A percentile compares a stretch with the other conserved stretches of the same genome.
Conservation (phyloP, 2,113 vertebrate genomes). For the Zeus faber region DNA sequence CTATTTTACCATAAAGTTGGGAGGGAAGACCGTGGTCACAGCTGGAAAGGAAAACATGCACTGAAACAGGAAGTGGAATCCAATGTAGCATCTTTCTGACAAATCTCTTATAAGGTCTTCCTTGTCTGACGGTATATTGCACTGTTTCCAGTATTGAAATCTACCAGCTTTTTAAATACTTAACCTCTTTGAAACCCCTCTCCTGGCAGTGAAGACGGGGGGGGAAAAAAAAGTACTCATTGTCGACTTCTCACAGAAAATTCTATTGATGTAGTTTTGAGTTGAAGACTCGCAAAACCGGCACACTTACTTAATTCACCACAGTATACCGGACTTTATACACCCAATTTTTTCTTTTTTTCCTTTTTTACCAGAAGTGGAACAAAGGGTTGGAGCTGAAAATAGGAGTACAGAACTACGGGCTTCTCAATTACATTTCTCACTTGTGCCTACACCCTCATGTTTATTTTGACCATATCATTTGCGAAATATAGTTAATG, state of each 20-base stretch:
- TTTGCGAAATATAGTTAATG: slow-evolving; percentile 32
- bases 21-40: slow-evolving; percentile 49
- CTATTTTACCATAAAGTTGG: slow-evolving; percentile 26
- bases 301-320: too few relatives aligned
- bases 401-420: slow-evolving; percentile 6
- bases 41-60: slow-evolving; percentile 53
- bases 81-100: slow-evolving; percentile 68
- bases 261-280: too few relatives aligned
- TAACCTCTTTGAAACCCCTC: too few relatives aligned
- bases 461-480: slow-evolving; percentile 41
- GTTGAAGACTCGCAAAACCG: too few relatives aligned
- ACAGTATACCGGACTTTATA: too few relatives aligned
- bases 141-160: slow-evolving; percentile 83
- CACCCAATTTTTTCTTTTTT: too few relatives aligned
- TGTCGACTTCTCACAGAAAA: too few relatives aligned
- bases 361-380: slow-evolving; percentile 22
- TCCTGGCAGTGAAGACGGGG: too few relatives aligned
- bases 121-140: slow-evolving; percentile 87
- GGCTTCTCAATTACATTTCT: slow-evolving; percentile 12
- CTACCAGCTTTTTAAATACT: slow-evolving; percentile 43
- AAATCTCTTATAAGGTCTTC: slow-evolving; percentile 77
- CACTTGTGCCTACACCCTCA: slow-evolving; percentile 19
- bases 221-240: too few relatives aligned
- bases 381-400: slow-evolving; percentile 9
- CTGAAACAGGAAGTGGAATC: slow-evolving; percentile 58